These are phyloP conservation scores for Channallabes apus DNA, from an alignment of 2,797 vertebrate genomes.

Conservation along the genomic window DNA sequence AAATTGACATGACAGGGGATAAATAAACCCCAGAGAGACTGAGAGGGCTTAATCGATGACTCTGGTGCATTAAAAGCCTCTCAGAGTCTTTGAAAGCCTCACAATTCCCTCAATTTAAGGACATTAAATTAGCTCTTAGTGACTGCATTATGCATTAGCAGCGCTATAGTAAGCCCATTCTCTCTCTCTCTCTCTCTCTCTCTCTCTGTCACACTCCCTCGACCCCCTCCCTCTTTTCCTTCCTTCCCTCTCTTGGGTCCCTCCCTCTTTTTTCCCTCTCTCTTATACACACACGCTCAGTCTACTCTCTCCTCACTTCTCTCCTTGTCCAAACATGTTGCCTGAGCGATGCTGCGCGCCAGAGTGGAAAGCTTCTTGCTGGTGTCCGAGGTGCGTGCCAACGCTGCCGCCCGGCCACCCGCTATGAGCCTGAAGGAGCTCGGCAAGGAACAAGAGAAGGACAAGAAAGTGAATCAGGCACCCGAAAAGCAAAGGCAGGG, in stretches of 20 bases:
- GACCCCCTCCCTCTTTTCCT: slow-evolving; percentile 29
- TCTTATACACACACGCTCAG: slow-evolving; percentile 25
- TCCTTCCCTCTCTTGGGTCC: slow-evolving; percentile 31
- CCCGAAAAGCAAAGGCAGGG: not conserved
- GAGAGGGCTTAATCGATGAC: slow-evolving; percentile 46
- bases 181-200: slow-evolving; percentile 28
- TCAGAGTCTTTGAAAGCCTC: not conserved
- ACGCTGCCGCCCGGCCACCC: slow-evolving; percentile 47
- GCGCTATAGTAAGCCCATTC: slow-evolving; percentile 12
- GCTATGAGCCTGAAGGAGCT: slow-evolving; percentile 51
- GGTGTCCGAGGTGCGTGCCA: slow-evolving; percentile 38
- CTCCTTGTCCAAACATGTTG: slow-evolving; percentile 58
- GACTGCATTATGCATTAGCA: slow-evolving; percentile 34
- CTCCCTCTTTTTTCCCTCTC: slow-evolving; percentile 32
- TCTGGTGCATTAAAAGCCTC: slow-evolving; percentile 13
- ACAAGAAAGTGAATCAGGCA: slow-evolving; percentile 10
- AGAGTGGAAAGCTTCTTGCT: slow-evolving; percentile 57
- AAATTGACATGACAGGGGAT: slow-evolving; percentile 49
- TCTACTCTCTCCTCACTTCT: slow-evolving; percentile 42
- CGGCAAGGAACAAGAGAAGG: slow-evolving; percentile 39
- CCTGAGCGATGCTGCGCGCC: slow-evolving; percentile 60
- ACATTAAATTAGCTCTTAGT: slow-evolving; percentile 29
- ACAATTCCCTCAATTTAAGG: slow-evolving; percentile 19
- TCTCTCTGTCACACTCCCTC: slow-evolving; percentile 28
- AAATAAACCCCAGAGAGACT: slow-evolving; percentile 52